Conservation (phyloP, 2,113 vertebrate species). For the Argyrosomus japonicus region DNA sequence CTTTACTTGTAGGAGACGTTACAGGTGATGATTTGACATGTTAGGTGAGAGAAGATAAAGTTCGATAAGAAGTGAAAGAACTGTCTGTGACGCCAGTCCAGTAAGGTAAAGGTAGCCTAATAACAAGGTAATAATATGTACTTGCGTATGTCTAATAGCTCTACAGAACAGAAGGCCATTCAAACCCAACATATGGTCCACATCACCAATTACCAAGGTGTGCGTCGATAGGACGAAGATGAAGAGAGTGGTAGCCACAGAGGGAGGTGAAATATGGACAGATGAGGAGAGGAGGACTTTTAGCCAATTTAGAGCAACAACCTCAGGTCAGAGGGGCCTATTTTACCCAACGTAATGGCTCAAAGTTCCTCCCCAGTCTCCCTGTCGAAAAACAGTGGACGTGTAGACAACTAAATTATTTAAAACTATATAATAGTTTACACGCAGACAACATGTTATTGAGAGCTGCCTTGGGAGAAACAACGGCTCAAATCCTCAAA, state of each 20-base stretch:
- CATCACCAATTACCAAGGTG: conserved; percentile 76
- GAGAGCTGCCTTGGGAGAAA: neutral
- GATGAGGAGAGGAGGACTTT: conserved; percentile 51
- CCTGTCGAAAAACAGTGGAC: neutral
- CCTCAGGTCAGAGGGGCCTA: conserved; percentile 46
- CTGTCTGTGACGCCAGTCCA: conserved; percentile 8
- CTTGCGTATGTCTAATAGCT: conserved; percentile 34
- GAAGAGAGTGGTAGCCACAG: conserved; percentile 52
- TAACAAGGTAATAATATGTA: conserved; percentile 45
- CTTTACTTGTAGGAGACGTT: neutral
- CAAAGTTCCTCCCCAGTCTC: conserved; percentile 6
- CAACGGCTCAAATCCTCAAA: neutral
- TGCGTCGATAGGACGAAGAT: conserved; percentile 55
- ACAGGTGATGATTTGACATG: conserved; percentile 35
- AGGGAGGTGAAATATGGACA: conserved; percentile 53
- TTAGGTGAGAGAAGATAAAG: conserved; percentile 17
- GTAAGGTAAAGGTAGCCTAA: conserved; percentile 49
- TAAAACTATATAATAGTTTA: neutral
- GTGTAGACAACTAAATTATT: conserved; percentile 5
- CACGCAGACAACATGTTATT: neutral
- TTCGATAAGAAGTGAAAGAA: conserved; percentile 23
- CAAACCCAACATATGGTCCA: conserved; percentile 74
- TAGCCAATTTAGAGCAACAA: conserved; percentile 41
- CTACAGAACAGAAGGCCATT: conserved; percentile 68
- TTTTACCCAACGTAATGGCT: conserved; percentile 28